phyloP scores from a whole-genome alignment of 2,888 invertebrate species.

The Merodon equestris region DNA sequence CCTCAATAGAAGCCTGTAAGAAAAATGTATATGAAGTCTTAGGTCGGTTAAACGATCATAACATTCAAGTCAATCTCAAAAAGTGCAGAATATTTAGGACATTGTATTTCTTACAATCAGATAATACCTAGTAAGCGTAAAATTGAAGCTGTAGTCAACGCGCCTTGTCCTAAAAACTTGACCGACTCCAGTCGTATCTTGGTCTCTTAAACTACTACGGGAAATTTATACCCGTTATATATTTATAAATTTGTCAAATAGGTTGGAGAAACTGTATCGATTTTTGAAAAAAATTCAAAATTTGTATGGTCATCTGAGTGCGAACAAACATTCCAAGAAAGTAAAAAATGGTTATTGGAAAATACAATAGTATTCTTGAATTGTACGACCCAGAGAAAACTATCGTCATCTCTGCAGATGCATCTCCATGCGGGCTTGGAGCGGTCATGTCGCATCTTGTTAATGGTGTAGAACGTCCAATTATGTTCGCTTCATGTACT shows the following conservation, averaged over 20 bases:
- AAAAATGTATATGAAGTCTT: conserved; percentile 10
- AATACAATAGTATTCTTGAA: conserved; percentile 21
- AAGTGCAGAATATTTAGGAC: conserved; percentile 22
- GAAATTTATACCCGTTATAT: conserved; percentile 23
- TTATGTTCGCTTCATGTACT: conserved; percentile 43
- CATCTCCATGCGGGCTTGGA: conserved; percentile 45
- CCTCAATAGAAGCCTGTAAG: conserved; percentile 8
- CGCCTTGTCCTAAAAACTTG: conserved; percentile 20
- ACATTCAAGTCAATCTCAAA: conserved; percentile 23
- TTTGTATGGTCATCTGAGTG: conserved; percentile 23
- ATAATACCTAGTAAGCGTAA: conserved; percentile 23
- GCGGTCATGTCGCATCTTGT: conserved; percentile 48
- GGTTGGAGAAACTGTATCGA: conserved; percentile 9
- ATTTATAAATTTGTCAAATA: conserved; percentile 21
- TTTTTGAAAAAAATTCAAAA: conserved; percentile 17
- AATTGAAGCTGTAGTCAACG: conserved; percentile 16
- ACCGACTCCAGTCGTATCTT: conserved; percentile 21
- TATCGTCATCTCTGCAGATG: conserved; percentile 47
- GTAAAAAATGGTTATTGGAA: conserved; percentile 25
- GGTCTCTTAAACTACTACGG: conserved; percentile 27
- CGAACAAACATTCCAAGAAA: conserved; percentile 22
- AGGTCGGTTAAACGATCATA: conserved; percentile 13
- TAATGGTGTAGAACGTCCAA: conserved; percentile 44
- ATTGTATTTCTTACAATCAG: conserved; percentile 13
- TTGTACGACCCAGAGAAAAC: conserved; percentile 44